Evolutionary conservation across 2,113 vertebrate genomes (phyloP), one percentile per base, ranked within the genome.

Genomic region (Chaetops frenatus): DNA sequence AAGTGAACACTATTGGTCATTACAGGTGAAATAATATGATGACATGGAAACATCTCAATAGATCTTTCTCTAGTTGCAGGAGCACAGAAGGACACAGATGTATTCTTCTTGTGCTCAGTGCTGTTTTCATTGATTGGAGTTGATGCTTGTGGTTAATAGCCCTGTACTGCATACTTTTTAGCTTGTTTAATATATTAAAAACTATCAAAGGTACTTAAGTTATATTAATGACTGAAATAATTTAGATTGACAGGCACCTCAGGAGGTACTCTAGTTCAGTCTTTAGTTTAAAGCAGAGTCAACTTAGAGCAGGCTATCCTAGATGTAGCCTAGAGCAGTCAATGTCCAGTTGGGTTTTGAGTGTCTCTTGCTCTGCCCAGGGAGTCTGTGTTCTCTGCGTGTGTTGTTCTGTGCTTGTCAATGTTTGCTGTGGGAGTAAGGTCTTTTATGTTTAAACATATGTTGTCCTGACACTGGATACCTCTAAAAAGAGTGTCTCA

Each of bases 131-230:
- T 70, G 18, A 13, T 2, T 81, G 16, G 19, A 74, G 20, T 22
- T 74, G 31, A 10, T 85, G 36, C 15, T 88, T 28, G 24, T 65
- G 6, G 17, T 58, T 57, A n/a, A 57, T 24, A 74, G 19, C 25
- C 9, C 5, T 57, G 18, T 74, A 4, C 8, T 74, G 21, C 28
- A 21, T 40, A 24, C 29, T 70, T 65, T 0, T 65, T 0, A 38
- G n/a, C 5, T 78, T 64, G 70, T 84, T 66, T n/a, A 61, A 9
- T 54, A 6, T 17, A 40, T 61, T 85, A 35, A 82, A 92, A 71
- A 25, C 22, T 62, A 3, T n/a, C 4, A 45, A 44, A 81, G 24
- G 5, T 67, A 31, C 20, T 74, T 70, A 4, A 19, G 7, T 42
- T 81, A 8, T 9, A 54, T 74, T 85, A 70, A 21, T 48, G 35